These are phyloP conservation scores for Onthophagus sagittarius DNA, from an alignment of 2,888 invertebrate species.

Conservation along the genomic window DNA sequence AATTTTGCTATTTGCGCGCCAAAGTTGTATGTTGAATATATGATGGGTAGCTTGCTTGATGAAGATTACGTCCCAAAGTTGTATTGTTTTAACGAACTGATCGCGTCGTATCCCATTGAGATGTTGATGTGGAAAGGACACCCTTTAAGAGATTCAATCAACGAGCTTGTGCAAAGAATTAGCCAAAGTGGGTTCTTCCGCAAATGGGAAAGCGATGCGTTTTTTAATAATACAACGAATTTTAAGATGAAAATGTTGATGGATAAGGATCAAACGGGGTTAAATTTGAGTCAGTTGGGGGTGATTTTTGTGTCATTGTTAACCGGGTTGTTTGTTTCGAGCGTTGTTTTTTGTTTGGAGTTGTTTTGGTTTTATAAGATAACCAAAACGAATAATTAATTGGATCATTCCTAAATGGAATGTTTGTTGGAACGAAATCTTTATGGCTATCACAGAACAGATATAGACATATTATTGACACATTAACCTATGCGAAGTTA, in stretches of 20 bases:
- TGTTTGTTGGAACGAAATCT: too few species aligned
- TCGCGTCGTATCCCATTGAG: constrained; percentile 40
- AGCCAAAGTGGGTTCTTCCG: constrained; percentile 36
- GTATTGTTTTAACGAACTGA: constrained; percentile 34
- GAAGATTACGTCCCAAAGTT: constrained; percentile 30
- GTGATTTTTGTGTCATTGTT: constrained; percentile 25
- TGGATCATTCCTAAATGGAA: too few species aligned
- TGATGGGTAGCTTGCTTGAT: constrained; percentile 32
- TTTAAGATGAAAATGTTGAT: constrained; percentile 10
- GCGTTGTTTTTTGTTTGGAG: constrained; percentile 25
- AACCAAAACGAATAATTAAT: too few species aligned
- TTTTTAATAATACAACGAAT: constrained; percentile 19
- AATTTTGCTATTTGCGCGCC: constrained; percentile 36
- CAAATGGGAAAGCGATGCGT: constrained; percentile 33
- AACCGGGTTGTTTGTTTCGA: constrained; percentile 20
- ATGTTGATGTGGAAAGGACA: constrained; percentile 43
- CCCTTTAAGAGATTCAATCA: constrained; percentile 35
- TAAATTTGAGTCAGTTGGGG: constrained; percentile 26
- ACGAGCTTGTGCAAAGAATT: constrained; percentile 34
- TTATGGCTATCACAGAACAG: too few species aligned
- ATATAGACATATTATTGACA: too few species aligned
- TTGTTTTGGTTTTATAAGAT: neutral
- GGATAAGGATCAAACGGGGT: constrained; percentile 1
- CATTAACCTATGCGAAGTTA: too few species aligned
- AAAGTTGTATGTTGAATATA: constrained; percentile 36